phyloP scores from a whole-genome alignment of 2,888 invertebrate species.

The Tribolium freemani region DNA sequence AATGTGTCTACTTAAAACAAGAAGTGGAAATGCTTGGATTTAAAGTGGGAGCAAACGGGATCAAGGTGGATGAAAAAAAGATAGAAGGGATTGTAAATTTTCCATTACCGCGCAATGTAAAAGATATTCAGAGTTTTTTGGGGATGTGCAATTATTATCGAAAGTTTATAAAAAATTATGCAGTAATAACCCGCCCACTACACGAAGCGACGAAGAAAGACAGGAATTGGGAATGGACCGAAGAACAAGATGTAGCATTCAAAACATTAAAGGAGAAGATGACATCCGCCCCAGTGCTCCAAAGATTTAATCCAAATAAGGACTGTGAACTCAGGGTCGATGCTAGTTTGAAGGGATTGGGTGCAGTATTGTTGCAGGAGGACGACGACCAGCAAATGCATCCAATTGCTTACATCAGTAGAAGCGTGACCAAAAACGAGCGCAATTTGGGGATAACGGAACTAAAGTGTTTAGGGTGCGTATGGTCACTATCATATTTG shows the following conservation, averaged over 20 bases:
- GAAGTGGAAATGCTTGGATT: no score
- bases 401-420: slow-evolving; percentile 48
- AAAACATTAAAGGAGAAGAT: slow-evolving; percentile 41
- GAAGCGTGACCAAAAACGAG: slow-evolving; percentile 46
- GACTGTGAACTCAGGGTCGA: slow-evolving; percentile 45
- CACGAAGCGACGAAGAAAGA: slow-evolving; percentile 43
- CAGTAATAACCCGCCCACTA: slow-evolving; percentile 42
- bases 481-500: slow-evolving; percentile 44
- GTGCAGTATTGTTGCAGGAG: slow-evolving; percentile 46
- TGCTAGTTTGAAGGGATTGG: slow-evolving; percentile 41
- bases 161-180: slow-evolving; percentile 44
- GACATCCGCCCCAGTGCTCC: slow-evolving; percentile 31
- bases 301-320: slow-evolving; percentile 35
- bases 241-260: background rate
- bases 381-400: slow-evolving; percentile 35
- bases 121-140: slow-evolving; percentile 42
- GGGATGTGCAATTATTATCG: slow-evolving; percentile 48
- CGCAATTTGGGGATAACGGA: slow-evolving; percentile 45
- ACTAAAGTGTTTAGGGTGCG: slow-evolving; percentile 41
- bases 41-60: no score
- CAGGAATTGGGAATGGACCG: background rate
- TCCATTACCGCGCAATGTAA: background rate
- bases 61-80: no score
- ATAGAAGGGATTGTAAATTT: no score
- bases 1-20: no score